phyloP scores from a whole-genome alignment of 2,797 vertebrate genomes.

The Darevskia nairensis region DNA sequence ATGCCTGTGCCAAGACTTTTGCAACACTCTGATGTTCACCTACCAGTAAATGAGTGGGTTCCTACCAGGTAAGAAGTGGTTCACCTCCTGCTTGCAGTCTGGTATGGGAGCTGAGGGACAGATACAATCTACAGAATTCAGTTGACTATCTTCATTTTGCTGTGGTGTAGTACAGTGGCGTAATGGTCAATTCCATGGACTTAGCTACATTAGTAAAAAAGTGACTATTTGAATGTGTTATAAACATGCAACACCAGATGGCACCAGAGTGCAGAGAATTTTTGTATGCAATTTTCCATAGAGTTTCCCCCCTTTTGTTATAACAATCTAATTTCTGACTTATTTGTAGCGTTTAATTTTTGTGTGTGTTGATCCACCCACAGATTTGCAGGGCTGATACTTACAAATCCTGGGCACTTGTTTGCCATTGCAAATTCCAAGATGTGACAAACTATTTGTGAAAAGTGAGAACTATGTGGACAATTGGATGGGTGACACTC shows the following conservation, averaged over 20 bases:
- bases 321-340: too few relatives aligned
- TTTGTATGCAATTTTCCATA: too few relatives aligned
- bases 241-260: too few relatives aligned
- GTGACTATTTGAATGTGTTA: too few relatives aligned
- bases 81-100: neutral
- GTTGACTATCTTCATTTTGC: neutral
- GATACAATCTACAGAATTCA: neutral
- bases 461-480: neutral
- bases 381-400: neutral
- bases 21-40: neutral
- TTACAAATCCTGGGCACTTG: neutral
- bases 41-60: neutral
- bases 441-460: neutral
- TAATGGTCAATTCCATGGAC: neutral
- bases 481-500: neutral
- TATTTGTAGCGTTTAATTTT: too few relatives aligned
- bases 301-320: too few relatives aligned
- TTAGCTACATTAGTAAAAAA: too few relatives aligned
- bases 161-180: neutral
- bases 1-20: neutral
- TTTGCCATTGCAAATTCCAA: neutral
- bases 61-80: neutral
- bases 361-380: too few relatives aligned
- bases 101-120: too few relatives aligned
- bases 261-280: too few relatives aligned